These are phyloP conservation scores for Pectinophora gossypiella DNA, from an alignment of 1,140 invertebrate genomes.

Conservation along the genomic window DNA sequence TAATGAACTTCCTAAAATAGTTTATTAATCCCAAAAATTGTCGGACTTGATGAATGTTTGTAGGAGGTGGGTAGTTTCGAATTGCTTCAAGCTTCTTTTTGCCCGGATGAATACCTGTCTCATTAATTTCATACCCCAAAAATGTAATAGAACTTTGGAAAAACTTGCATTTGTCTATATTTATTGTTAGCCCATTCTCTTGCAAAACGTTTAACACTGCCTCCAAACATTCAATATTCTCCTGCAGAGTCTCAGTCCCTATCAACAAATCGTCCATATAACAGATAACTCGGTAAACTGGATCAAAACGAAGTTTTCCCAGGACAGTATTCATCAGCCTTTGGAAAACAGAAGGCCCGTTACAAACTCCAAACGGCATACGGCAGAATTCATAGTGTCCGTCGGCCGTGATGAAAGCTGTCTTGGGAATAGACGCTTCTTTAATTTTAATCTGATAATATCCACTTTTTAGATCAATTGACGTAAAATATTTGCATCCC, in stretches of 20 bases:
- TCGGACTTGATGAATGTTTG: slow-evolving; percentile 10
- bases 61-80: slow-evolving; percentile 17
- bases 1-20: too few relatives aligned
- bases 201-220: too few relatives aligned
- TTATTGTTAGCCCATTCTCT: too few relatives aligned
- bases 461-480: slow-evolving; percentile 3
- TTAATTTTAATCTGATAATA: too few relatives aligned
- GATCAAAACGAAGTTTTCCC: slow-evolving; percentile 10
- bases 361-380: too few relatives aligned
- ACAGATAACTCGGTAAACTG: neutral
- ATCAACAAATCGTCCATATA: slow-evolving; percentile 19
- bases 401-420: too few relatives aligned
- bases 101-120: neutral
- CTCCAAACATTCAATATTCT: slow-evolving; percentile 2
- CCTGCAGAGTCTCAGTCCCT: slow-evolving; percentile 13
- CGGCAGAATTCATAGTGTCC: too few relatives aligned
- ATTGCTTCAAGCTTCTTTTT: too few relatives aligned
- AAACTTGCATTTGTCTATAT: too few relatives aligned
- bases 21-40: slow-evolving; percentile 1
- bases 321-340: too few relatives aligned
- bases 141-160: slow-evolving; percentile 7
- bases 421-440: too few relatives aligned
- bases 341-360: too few relatives aligned
- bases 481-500: neutral
- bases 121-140: neutral